Evolutionary conservation across 2,797 vertebrate genomes (phyloP).

Genomic region (Pelodytes ibericus): DNA sequence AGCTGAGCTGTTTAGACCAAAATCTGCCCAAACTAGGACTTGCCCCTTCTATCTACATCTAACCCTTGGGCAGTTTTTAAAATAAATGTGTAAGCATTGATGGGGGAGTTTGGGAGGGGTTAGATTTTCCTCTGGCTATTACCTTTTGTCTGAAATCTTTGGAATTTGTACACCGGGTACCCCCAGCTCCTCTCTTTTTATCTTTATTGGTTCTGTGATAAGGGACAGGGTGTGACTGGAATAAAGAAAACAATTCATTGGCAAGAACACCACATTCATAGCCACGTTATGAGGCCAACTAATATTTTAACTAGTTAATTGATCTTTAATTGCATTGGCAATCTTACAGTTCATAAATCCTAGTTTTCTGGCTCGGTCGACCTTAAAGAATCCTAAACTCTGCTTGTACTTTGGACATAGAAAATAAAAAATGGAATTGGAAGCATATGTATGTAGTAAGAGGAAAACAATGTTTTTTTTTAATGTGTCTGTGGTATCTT

Average conservation of each 20-base stretch:
- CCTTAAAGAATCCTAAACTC: no score
- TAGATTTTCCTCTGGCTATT: neutral
- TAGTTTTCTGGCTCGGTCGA: no score
- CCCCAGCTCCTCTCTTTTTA: slow-evolving; percentile 21
- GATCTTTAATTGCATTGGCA: neutral
- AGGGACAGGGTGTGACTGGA: neutral
- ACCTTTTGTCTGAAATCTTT: neutral
- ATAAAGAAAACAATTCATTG: slow-evolving; percentile 10
- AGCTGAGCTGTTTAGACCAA: no score
- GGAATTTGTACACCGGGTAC: slow-evolving; percentile 23
- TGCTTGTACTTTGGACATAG: neutral
- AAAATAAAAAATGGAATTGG: neutral
- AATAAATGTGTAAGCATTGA: no score
- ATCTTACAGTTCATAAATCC: no score
- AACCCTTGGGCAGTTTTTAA: no score
- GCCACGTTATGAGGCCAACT: neutral
- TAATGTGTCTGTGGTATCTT: no score
- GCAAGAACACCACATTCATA: neutral
- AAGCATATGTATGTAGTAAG: no score
- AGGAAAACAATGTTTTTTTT: no score
- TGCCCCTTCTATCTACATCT: no score
- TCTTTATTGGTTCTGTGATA: slow-evolving; percentile 18
- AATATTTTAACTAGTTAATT: neutral
- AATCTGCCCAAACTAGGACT: no score
- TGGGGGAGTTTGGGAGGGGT: neutral